These are phyloP conservation scores for Gambusia yucatana DNA, from an alignment of 2,797 vertebrate genomes.

Conservation along the genomic window DNA sequence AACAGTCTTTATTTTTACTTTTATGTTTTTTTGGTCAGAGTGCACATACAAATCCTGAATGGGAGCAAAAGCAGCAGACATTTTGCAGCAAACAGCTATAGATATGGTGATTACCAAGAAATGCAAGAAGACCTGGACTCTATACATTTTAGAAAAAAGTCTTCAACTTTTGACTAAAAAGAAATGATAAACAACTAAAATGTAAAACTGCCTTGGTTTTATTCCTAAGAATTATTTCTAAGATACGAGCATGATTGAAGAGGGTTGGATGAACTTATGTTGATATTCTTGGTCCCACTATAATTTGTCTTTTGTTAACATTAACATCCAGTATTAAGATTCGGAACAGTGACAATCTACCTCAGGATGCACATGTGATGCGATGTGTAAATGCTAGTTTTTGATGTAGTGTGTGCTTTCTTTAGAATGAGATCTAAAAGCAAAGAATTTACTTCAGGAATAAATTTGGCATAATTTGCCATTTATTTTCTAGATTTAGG, in stretches of 20 bases:
- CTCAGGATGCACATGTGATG: slow-evolving; percentile 78
- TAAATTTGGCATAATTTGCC: slow-evolving; percentile 14
- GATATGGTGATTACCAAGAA: background rate
- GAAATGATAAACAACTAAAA: background rate
- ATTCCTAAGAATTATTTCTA: background rate
- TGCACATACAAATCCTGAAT: slow-evolving; percentile 59
- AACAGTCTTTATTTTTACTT: slow-evolving; percentile 46
- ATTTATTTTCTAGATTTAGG: slow-evolving; percentile 23
- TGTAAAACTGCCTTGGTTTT: background rate
- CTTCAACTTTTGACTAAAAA: background rate
- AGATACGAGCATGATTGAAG: background rate
- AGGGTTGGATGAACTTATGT: background rate
- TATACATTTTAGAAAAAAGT: background rate
- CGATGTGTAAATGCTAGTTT: slow-evolving; percentile 61
- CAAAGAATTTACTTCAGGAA: slow-evolving; percentile 27
- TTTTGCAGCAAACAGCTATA: background rate
- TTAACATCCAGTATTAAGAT: slow-evolving; percentile 80
- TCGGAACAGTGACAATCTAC: slow-evolving; percentile 82
- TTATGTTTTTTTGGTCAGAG: slow-evolving; percentile 51
- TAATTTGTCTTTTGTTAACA: slow-evolving; percentile 65
- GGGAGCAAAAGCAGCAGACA: background rate
- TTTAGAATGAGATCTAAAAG: slow-evolving; percentile 41
- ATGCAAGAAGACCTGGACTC: background rate
- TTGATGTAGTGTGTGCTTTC: slow-evolving; percentile 68
- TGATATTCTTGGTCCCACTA: slow-evolving; percentile 9